phyloP scores from a whole-genome alignment of 1,140 invertebrate species.

The Oryzaephilus surinamensis region DNA sequence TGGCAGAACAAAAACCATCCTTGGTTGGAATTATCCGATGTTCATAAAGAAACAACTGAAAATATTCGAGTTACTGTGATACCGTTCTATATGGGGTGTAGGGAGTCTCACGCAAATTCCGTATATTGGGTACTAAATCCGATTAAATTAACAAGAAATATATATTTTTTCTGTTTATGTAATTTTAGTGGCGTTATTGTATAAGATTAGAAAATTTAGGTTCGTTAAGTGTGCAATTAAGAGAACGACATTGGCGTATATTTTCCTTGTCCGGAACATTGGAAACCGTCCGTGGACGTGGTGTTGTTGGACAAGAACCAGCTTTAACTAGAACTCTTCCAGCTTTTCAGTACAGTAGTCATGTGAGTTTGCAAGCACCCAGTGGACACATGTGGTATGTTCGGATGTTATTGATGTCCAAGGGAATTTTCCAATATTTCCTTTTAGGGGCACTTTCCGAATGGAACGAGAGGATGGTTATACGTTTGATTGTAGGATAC shows the following conservation, averaged over 20 bases:
- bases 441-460: conserved; percentile 81
- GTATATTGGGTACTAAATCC: conserved; percentile 74
- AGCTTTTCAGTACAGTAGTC: conserved; percentile 95
- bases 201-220: conserved; percentile 92
- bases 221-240: conserved; percentile 75
- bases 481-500: conserved; percentile 92
- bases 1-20: conserved; percentile 98
- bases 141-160: conserved; percentile 1
- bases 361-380: conserved; percentile 93
- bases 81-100: conserved; percentile 93
- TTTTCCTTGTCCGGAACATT: conserved; percentile 90
- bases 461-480: conserved; percentile 95
- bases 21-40: conserved; percentile 91
- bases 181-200: conserved; percentile 85
- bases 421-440: not conserved
- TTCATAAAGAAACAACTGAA: conserved; percentile 96
- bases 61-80: conserved; percentile 92
- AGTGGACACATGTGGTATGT: conserved; percentile 94
- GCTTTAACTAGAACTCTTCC: conserved; percentile 75
- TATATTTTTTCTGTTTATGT: conserved; percentile 11
- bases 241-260: conserved; percentile 94
- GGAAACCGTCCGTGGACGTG: conserved; percentile 87
- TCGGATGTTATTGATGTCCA: not conserved
- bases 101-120: conserved; percentile 75
- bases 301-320: conserved; percentile 93